A percentile compares a stretch with the other conserved stretches of the same genome.
phyloP scores from a whole-genome alignment of 2,888 invertebrate species.

The Drosophila ustulata region DNA sequence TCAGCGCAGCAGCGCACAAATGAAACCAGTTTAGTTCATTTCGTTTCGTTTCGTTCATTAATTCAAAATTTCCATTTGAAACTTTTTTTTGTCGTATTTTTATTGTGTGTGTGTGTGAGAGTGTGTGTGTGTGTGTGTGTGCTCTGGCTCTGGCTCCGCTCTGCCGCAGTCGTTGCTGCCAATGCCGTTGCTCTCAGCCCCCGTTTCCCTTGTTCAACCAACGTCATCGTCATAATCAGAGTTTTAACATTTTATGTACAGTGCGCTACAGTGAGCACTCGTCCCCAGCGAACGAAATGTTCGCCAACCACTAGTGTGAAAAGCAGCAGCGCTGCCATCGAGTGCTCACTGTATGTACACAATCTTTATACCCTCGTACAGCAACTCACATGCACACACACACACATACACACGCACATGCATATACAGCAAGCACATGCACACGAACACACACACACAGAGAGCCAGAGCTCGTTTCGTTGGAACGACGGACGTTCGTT shows the following conservation, averaged over 20 bases:
- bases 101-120: constrained; percentile 22
- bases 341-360: constrained; percentile 58
- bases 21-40: constrained; percentile 83
- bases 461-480: constrained; percentile 65
- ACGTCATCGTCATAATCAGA: constrained; percentile 77
- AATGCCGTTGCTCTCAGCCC: constrained; percentile 49
- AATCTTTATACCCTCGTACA: constrained; percentile 59
- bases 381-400: constrained; percentile 41
- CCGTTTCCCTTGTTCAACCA: constrained; percentile 43
- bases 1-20: constrained; percentile 74
- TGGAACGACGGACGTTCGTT: constrained; percentile 29
- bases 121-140: constrained; percentile 50
- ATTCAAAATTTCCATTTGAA: constrained; percentile 84
- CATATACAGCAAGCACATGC: constrained; percentile 16
- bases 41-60: constrained; percentile 83
- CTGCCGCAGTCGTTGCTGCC: constrained; percentile 64
- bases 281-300: constrained; percentile 1
- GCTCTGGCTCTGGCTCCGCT: constrained; percentile 63
- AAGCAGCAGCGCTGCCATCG: background rate
- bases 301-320: constrained; percentile 16
- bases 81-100: constrained; percentile 69
- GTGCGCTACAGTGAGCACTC: constrained; percentile 56
- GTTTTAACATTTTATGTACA: constrained; percentile 79
- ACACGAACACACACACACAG: constrained; percentile 20
- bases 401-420: constrained; percentile 33